Evolutionary conservation across 2,113 vertebrate genomes (phyloP), one percentile per base, ranked within the genome.

Genomic region (Gymnocephalus cernua): DNA sequence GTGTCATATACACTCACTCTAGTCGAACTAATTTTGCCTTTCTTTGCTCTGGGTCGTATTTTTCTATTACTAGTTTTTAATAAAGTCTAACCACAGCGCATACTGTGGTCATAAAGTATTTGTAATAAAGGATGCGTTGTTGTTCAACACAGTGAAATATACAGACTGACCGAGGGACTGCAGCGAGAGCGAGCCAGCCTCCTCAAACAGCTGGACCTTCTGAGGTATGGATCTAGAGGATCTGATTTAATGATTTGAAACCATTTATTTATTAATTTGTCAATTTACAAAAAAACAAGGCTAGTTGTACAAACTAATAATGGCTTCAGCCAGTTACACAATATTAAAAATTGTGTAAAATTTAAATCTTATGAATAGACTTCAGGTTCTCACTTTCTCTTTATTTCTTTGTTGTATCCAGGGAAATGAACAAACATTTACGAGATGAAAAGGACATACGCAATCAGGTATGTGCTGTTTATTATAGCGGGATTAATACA

Each of bases 401-500:
- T 10, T 51, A 10, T 78, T 44, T 86, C 1, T 57, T 70, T 85
- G 3, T 73, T 57, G 16, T 83, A 38, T 88, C 1, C 84, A 99
- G 97, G 91, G 98, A 99, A 95, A 97, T 97, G 90, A 99, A 99
- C 92, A 99, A 98, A 90, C 95, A 97, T 85, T 95, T 99, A 82
- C 95, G 92, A 74, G 97, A 98, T 87, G 97, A 99, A 78, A 93
- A 86, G 9, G 97, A 99, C 82, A 93, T 97, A n/a, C 83, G 85
- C 87, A 94, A 95, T 83, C 92, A 94, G 87, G 95, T 95, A 64
- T 50, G 90, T 87, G n/a, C 19, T 0, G 4, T 54, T 32, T 59
- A 48, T 62, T 21, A 44, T 10, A 59, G 14, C 1, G 6, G 4
- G 12, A 69, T 54, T 4, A 5, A 47, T 57, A 41, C 3, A 9